Base-by-base conservation (phyloP, 2,797 vertebrate genomes). In the Neoniphon sammara region DNA sequence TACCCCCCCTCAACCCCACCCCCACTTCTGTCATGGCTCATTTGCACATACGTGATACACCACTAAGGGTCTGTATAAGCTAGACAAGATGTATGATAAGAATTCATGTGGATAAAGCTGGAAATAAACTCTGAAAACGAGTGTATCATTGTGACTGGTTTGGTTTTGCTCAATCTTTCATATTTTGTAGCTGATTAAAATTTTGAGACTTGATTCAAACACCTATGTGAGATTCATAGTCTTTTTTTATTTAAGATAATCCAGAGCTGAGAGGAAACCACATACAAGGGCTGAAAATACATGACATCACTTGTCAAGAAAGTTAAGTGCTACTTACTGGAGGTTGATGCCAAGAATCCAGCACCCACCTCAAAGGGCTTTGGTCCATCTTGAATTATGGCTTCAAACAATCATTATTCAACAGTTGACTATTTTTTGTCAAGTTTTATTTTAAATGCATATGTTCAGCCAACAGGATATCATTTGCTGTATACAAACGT, bases 11-110 rank as follows among this genome's bases (percentile, higher is more conserved):
- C 2, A 27, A 27, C 25, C 25, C 56, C 25, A 27, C 25, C 63
- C 70, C 63, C 71, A 47, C 58, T 53, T 49, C 67, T 73, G 44
- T 72, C 50, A 76, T 85, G 84, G 87, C 88, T 87, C 67, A 84
- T 89, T 91, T 93, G 89, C 88, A 92, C 90, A 88, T 85, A 23
- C 87, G 69, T 87, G 66, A 82, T 66, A 82, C 54, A 71, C 57
- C 69, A 83, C 66, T 74, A 44, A 63, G 72, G 68, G 63, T 85
- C 75, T 77, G 47, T 74, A 49, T 74, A 80, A 83, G 73, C 18
- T 82, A 69, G 58, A 75, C 20, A 58, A 80, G 8, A 77, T 82
- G 64, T 74, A 73, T 77, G 23, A 70, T 59, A 74, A 68, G 69
- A 80, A 67, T 46, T 63, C 8, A 14, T 11, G 2, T 70, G 68